phyloP scores from a whole-genome alignment of 2,797 vertebrate species.

The Helarctos malayanus region DNA sequence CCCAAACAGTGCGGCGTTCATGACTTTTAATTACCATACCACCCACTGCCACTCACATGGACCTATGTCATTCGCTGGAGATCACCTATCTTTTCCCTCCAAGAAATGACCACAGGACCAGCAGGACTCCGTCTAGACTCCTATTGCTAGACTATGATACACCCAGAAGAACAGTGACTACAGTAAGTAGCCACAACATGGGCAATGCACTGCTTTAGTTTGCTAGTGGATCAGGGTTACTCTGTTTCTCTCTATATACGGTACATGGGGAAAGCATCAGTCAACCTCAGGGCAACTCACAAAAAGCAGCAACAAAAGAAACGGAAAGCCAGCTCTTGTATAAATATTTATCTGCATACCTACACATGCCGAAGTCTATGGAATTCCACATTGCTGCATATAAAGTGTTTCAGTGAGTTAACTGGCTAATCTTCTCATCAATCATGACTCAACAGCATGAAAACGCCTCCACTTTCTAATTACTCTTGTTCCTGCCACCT shows the following conservation, averaged over 20 bases:
- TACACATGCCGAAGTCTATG: fast-evolving
- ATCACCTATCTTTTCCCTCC: constrained; percentile 71
- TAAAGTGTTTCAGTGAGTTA: neutral
- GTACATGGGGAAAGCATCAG: neutral
- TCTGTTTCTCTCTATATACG: neutral
- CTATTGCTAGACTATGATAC: neutral
- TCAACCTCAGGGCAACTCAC: neutral
- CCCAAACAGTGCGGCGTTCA: constrained; percentile 36
- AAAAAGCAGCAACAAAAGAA: neutral
- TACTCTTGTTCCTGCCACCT: no score
- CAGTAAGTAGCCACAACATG: fast-evolving
- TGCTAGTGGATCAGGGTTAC: no score
- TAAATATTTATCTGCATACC: no score
- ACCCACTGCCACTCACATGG: constrained; percentile 71
- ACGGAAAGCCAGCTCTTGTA: neutral
- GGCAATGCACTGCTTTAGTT: neutral
- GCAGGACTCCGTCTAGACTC: neutral
- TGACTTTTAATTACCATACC: constrained; percentile 81
- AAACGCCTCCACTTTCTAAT: neutral
- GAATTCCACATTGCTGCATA: neutral
- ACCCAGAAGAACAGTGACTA: neutral
- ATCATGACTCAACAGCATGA: neutral
- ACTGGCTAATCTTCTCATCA: neutral
- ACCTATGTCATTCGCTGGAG: constrained; percentile 10
- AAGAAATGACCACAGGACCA: constrained; percentile 48